A percentile compares a stretch with the other conserved stretches of the same genome.
Evolutionary conservation across 1,140 invertebrate genomes (phyloP).

Genomic region (Nasonia giraulti): DNA sequence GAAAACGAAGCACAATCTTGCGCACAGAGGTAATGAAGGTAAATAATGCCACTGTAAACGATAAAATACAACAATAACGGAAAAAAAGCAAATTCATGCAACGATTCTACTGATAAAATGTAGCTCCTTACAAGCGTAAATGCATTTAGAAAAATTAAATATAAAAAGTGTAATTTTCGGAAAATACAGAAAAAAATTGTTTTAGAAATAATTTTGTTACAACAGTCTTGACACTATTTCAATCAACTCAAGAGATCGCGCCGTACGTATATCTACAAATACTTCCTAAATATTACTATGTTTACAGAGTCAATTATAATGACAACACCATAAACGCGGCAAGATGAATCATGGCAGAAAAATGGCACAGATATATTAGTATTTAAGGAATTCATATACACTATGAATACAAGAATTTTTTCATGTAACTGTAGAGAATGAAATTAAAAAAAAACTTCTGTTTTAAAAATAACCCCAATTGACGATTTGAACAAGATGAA

Average conservation of each 20-base stretch:
- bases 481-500: neutral
- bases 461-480: neutral
- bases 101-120: constrained; percentile 23
- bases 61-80: constrained; percentile 25
- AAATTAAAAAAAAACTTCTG: neutral
- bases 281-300: constrained; percentile 19
- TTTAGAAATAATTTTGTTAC: neutral
- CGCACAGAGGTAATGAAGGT: constrained; percentile 41
- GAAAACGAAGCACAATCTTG: constrained; percentile 22
- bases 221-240: neutral
- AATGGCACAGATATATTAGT: constrained; percentile 61
- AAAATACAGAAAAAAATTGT: neutral
- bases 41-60: constrained; percentile 27
- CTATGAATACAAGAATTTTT: neutral
- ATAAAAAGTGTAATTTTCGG: neutral
- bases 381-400: neutral
- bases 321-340: constrained; percentile 54
- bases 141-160: neutral
- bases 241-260: neutral
- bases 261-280: neutral
- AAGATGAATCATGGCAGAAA: constrained; percentile 59
- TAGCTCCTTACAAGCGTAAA: neutral
- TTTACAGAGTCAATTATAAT: constrained; percentile 46
- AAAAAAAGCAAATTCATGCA: constrained; percentile 13
- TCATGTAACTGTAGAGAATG: neutral